Base-by-base conservation (phyloP, 2,797 vertebrate species). In the Macroramphosus scolopax region DNA sequence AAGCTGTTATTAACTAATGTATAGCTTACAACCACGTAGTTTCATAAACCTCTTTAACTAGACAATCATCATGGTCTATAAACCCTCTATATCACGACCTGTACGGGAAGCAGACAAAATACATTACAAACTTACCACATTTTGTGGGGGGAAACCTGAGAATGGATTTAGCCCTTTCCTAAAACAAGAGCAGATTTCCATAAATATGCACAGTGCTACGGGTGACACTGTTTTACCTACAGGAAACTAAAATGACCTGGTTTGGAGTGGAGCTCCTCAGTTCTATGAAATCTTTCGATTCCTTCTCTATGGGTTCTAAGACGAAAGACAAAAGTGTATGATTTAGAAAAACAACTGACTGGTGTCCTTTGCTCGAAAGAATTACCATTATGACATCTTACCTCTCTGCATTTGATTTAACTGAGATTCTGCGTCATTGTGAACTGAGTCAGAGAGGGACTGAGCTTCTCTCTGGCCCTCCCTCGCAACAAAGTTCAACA, bases 401-500 rank as follows among this genome's bases (percentile, higher is more conserved):
- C 91, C 86, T 49, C 67, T 32, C 17, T 54, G 62, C 36, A 63
- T 43, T 17, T 33, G 26, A 36, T 53, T 66, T n/a, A n/a, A n/a
- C n/a, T n/a, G n/a, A n/a, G n/a, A n/a, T n/a, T n/a, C n/a, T 8
- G 20, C 43, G 7, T 80, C 53, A 20, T 63, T 82, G 44, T 78
- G 68, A 66, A 62, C 25, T 8, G 79, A 66, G 17, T 74, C 53
- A 1, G 56, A 31, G 42, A 68, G 46, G n/a, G 59, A 28, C 10
- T 59, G 71, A 47, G 75, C 67, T 32, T 81, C 78, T 59, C 42
- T 78, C 29, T 82, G 53, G 30, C 57, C 65, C 74, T 78, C 65
- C 16, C 72, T 82, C 0, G 57, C 78, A 30, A 77, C 80, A 52
- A 89, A 81, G 65, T 89, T 92, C 34, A 93, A 69, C 26, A 88